Evolutionary conservation across 2,113 vertebrate species (phyloP), one percentile per base, ranked within the genome.

Genomic region (Ornithorhynchus anatinus): DNA sequence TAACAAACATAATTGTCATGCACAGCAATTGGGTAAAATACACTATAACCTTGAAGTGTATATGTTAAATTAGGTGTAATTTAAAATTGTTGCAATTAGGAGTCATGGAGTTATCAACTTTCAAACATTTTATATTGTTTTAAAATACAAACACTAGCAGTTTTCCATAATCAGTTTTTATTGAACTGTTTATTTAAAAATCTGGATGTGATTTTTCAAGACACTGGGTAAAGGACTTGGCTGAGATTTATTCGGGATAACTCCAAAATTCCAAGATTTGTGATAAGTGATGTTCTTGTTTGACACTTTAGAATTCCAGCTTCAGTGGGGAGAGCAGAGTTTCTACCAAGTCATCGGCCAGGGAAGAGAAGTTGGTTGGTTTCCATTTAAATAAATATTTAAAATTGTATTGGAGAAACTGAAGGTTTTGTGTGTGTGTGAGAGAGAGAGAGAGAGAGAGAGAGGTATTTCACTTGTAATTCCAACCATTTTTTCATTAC

Each of bases 301-400:
- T 59, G 50, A 20, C 70, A 51, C 2, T 68, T 43, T 83, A 89
- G 87, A 80, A 44, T 61, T 85, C 57, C 5, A 3, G 74, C 64
- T 65, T 36, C 50, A 10, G 22, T n/a, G 16, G 71, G 5, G 72
- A 79, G 17, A 27, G 69, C 68, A 56, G 61, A 63, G 5, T 44
- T 16, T 53, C 68, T 13, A 7, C 52, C 4, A 35, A 27, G 52
- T 60, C 69, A 4, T 67, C 50, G 10, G 43, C 59, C 51, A 61
- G 79, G 53, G 79, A 63, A 33, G 68, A 87, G 36, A 54, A 20
- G 25, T 17, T 56, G 71, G 67, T 92, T 72, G 69, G 56, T 79
- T 86, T 40, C 47, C 42, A 35, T 76, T 73, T 68, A 73, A 65
- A 52, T 68, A 73, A 65, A 52, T 80, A 25, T 77, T 63, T 39